Evolutionary conservation across 2,888 invertebrate species (phyloP), one percentile per base, ranked within the genome.

Genomic region (Chrysotoxum bicinctum): DNA sequence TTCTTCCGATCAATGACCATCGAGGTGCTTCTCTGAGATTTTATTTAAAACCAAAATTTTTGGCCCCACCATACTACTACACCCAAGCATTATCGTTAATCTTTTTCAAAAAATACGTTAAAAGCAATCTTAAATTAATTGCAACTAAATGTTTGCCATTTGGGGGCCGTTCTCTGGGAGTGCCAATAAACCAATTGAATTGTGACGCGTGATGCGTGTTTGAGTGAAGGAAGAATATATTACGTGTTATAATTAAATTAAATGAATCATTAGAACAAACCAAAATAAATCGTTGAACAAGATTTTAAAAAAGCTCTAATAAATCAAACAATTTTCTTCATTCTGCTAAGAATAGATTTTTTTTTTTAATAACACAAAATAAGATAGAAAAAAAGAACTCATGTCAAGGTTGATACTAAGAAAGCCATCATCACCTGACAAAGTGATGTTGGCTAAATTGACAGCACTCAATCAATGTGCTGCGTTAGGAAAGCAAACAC

Each of bases 1-100:
- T 74, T 35, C 75, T 66, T 66, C 54, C 79, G 68, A 84, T 84
- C 84, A 72, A 79, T 84, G 79, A 30, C 66, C 79, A 76, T 79
- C 75, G 75, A 75, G 66, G 79, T 84, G 75, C 30, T 37, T 26
- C 40, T 9, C 23, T 19, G 16, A 1, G 3, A 23, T 35, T 9
- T 3, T 16, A 32, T 21, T 62, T 64, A 30, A 50, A 62, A 60
- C n/a, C 30, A 23, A 30, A 64, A 37, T 45, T 72, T 19, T 60
- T 70, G 35, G 72, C n/a, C 52, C 10, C 52, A 45, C 72, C 76
- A 68, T 40, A n/a, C n/a, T n/a, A n/a, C n/a, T n/a, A 1, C 23
- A 30, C 10, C 5, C 1, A 16, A 30, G 50, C 66, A 9, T 84
- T 79, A 79, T 68, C 75, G 75, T 84, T 62, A 66, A 84, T 84